Conservation (phyloP, 2,888 invertebrate genomes). For the Chloroclysta siterata region DNA sequence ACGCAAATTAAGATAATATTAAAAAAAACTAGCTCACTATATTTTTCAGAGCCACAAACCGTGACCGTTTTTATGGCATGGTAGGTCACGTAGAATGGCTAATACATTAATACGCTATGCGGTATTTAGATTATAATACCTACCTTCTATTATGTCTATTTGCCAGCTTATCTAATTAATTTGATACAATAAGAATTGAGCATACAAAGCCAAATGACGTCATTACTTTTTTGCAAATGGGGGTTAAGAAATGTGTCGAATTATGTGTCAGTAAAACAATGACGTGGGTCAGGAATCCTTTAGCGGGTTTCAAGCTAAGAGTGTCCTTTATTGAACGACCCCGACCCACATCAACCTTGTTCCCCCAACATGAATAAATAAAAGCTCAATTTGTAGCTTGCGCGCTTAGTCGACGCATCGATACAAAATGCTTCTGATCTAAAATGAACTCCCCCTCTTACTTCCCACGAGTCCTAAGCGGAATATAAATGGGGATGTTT, state of each 20-base stretch:
- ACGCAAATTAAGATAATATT: constrained; percentile 11
- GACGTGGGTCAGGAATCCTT: constrained; percentile 59
- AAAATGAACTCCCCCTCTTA: constrained; percentile 61
- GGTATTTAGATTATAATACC: constrained; percentile 5
- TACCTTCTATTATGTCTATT: no score
- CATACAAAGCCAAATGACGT: constrained; percentile 14
- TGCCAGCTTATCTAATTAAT: background rate
- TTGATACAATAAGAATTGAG: constrained; percentile 12
- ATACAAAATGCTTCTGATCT: constrained; percentile 64
- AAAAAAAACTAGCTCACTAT: constrained; percentile 27
- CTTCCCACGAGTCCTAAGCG: constrained; percentile 46
- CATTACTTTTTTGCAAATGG: constrained; percentile 30
- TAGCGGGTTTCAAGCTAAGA: constrained; percentile 61
- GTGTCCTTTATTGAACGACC: constrained; percentile 77
- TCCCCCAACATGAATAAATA: constrained; percentile 82
- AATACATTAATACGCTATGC: constrained; percentile 29
- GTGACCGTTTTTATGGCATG: constrained; percentile 31
- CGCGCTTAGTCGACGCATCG: constrained; percentile 72
- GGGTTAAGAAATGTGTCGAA: constrained; percentile 51
- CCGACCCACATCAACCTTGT: constrained; percentile 79
- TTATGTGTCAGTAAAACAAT: constrained; percentile 55
- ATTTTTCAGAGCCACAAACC: constrained; percentile 29
- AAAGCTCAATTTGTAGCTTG: constrained; percentile 81
- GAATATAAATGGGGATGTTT: constrained; percentile 39
- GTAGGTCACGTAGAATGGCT: constrained; percentile 11